Conservation (phyloP, 2,113 vertebrate genomes). For the Bagarius yarrelli region DNA sequence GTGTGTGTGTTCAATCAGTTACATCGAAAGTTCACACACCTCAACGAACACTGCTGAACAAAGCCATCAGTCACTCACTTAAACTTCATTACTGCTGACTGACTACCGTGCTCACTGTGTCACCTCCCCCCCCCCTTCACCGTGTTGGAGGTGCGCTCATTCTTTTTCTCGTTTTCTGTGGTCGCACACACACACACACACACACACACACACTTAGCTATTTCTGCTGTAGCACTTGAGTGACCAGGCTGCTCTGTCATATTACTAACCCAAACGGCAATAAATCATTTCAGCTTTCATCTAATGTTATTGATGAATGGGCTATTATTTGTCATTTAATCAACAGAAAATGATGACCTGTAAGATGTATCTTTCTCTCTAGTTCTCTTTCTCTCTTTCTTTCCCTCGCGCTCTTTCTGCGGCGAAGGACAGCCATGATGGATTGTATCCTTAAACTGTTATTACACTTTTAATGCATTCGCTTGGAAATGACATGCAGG, state of each 20-base stretch:
- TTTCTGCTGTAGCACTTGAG: slow-evolving; percentile 66
- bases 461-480: slow-evolving; percentile 94
- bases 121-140: slow-evolving; percentile 26
- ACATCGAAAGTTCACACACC: slow-evolving; percentile 7
- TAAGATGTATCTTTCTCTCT: slow-evolving; percentile 84
- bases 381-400: slow-evolving; percentile 23
- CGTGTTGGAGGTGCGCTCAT: slow-evolving; percentile 78
- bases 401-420: slow-evolving; percentile 49
- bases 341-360: slow-evolving; percentile 91
- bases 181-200: slow-evolving; percentile 57
- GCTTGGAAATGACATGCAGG: slow-evolving; percentile 82
- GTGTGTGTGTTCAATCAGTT: neutral
- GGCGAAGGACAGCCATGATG: slow-evolving; percentile 88
- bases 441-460: slow-evolving; percentile 99
- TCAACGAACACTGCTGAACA: neutral
- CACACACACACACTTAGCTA: slow-evolving; percentile 13
- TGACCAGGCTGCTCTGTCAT: slow-evolving; percentile 81
- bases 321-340: slow-evolving; percentile 99
- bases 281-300: slow-evolving; percentile 99
- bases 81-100: slow-evolving; percentile 50
- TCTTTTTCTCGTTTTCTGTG: slow-evolving; percentile 77
- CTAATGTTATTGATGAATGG: slow-evolving; percentile 99
- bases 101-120: slow-evolving; percentile 27
- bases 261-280: slow-evolving; percentile 78
- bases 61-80: slow-evolving; percentile 50